These are phyloP conservation scores for Sepioteuthis lessoniana DNA, from an alignment of 2,888 invertebrate genomes.

Conservation along the genomic window DNA sequence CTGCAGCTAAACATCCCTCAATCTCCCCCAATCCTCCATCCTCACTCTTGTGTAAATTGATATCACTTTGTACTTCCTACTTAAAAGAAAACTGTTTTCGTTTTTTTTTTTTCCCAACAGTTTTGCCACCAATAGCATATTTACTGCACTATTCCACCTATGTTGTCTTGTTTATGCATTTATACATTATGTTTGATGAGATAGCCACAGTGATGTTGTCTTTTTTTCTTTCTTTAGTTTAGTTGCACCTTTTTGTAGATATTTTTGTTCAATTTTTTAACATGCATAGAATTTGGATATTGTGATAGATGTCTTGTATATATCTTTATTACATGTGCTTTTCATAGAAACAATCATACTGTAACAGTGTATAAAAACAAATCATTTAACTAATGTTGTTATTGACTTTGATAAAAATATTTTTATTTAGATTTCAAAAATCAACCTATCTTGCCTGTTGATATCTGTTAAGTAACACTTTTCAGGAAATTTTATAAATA, in stretches of 20 bases:
- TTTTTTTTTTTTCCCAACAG: neutral
- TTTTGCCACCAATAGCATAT: neutral
- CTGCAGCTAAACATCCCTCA: conserved; percentile 1
- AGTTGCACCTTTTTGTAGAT: neutral
- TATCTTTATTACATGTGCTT: neutral
- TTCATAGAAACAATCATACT: neutral
- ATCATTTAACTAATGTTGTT: neutral
- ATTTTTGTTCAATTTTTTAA: neutral
- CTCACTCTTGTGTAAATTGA: neutral
- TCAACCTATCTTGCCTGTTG: neutral
- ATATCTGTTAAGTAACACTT: neutral
- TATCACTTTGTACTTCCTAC: neutral
- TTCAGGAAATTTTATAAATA: neutral
- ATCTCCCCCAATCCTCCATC: conserved; percentile 1
- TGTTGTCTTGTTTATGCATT: neutral
- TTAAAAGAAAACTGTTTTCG: neutral
- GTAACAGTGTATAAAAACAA: neutral
- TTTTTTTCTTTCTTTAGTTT: neutral
- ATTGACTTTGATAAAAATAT: too few species aligned
- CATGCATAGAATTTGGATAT: neutral
- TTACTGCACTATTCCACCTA: neutral
- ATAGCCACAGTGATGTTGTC: neutral
- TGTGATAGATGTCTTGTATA: neutral
- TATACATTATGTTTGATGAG: neutral
- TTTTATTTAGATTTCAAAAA: neutral